Base-by-base conservation (phyloP, 53 echinoderm and acorn worm genomes). In the Echinometra lucunter region DNA sequence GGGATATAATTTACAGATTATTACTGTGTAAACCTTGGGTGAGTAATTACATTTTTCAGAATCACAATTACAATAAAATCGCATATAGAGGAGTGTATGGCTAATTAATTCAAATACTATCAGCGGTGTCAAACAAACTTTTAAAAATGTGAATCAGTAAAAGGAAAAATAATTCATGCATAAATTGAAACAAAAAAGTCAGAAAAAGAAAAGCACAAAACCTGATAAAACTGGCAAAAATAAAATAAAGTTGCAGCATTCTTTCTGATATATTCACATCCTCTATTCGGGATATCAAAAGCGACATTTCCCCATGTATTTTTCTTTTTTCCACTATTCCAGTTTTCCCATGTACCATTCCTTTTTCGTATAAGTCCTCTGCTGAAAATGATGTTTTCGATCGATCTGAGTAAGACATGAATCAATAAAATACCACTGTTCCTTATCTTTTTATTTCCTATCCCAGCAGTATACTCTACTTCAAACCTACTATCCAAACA, bases 401-500 rank as follows among this genome's bases (percentile, higher is more conserved):
- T 85, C 49, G 47, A 85, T 49, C 3, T 19, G 28, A 85, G 53
- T 23, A 8, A 21, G 19, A 85, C 85, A 85, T 85, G 27, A 85
- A 85, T 85, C 85, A 85, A 85, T 85, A 45, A 49, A 18, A 49
- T 85, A 18, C 85, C 85, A 47, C 37, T n/a, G 85, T 49, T 49
- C 47, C 49, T 42, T 78, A 78, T 78, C 78, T 78, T 78, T 42
- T 78, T 11, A 38, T 78, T 40, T 42, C 78, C 78, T 30, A 78
- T 78, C 78, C 78, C 21, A 17, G 21, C 42, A 42, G 42, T 78
- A 78, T 23, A 85, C 85, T 28, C 85, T 47, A 28, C 45, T 47
- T 85, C 47, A 49, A 85, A 85, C 16, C 49, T 35, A 2, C 49
- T n/a, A 85, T 45, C 85, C 49, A 85, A 85, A 85, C 85, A 85